phyloP scores from a whole-genome alignment of 92 coral and sea anemone genomes.

The Paramuricea clavata region DNA sequence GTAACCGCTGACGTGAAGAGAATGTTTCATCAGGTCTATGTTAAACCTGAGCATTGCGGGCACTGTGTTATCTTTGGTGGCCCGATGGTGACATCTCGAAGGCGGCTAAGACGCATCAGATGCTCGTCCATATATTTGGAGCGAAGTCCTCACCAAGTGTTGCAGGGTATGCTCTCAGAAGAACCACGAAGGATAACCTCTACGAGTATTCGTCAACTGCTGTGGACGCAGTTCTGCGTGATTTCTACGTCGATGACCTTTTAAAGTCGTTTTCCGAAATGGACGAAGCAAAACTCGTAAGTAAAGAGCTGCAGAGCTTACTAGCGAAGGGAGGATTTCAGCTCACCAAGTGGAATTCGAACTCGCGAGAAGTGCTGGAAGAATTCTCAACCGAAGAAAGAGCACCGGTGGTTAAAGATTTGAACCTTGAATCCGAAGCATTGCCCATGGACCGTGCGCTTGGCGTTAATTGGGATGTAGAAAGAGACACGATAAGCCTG shows the following conservation, averaged over 20 bases:
- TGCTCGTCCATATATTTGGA: background rate
- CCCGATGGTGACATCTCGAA: too few relatives aligned
- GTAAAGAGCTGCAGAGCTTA: constrained; percentile 38
- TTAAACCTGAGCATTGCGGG: constrained; percentile 5
- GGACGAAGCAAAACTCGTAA: background rate
- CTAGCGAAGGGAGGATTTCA: constrained; percentile 73
- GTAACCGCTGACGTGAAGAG: constrained; percentile 19
- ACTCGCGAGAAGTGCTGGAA: constrained; percentile 57
- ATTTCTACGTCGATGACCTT: constrained; percentile 54
- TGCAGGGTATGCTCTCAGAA: too few relatives aligned
- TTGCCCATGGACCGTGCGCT: background rate
- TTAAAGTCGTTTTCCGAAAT: constrained; percentile 21
- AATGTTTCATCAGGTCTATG: too few relatives aligned
- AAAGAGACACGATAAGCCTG: background rate
- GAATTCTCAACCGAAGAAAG: constrained; percentile 69
- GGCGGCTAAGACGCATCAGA: too few relatives aligned
- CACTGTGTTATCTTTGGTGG: constrained; percentile 38
- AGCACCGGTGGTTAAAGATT: constrained; percentile 52
- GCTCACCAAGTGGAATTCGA: constrained; percentile 77
- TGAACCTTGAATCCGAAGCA: constrained; percentile 58
- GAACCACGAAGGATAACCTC: constrained; percentile 29
- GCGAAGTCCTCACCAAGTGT: too few relatives aligned
- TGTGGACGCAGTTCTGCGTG: constrained; percentile 35
- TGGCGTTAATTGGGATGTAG: background rate
- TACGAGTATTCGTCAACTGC: background rate